A percentile compares a stretch with the other conserved stretches of the same genome.
phyloP scores from a whole-genome alignment of 2,888 invertebrate genomes.

The Pseudococcus jackbeardsleyi region DNA sequence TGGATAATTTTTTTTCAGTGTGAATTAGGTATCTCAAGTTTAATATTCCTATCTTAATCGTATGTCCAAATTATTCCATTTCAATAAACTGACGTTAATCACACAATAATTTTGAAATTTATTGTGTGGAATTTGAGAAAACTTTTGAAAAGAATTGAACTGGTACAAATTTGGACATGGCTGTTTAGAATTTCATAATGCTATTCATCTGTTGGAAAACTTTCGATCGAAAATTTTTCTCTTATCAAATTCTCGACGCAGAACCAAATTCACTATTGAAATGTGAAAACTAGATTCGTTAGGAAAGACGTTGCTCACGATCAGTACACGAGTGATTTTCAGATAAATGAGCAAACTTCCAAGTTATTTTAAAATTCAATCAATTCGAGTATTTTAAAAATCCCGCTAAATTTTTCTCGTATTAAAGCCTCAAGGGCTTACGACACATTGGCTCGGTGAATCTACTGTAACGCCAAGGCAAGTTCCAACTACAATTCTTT shows the following conservation, averaged over 20 bases:
- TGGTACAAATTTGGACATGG: background rate
- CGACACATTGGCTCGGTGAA: background rate
- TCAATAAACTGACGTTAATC: background rate
- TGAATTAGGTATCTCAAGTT: background rate
- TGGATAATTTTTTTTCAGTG: too few relatives aligned
- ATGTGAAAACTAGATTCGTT: background rate
- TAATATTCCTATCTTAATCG: background rate
- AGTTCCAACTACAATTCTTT: conserved; percentile 9
- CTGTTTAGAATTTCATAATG: background rate
- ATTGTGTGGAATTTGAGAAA: background rate
- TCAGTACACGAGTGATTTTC: background rate
- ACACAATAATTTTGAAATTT: background rate
- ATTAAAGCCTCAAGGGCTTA: conserved; percentile 12
- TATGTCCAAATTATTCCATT: background rate
- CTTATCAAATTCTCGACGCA: background rate
- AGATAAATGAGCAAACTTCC: conserved; percentile 3
- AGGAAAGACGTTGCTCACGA: background rate
- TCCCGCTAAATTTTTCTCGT: background rate
- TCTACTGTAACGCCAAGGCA: background rate
- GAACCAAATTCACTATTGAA: background rate
- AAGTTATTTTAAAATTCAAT: background rate
- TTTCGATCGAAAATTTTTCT: background rate
- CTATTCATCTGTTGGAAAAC: background rate
- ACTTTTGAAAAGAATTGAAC: background rate
- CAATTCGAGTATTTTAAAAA: background rate